phyloP scores from a whole-genome alignment of 2,888 invertebrate genomes.

The Dorcus parallelipipedus region DNA sequence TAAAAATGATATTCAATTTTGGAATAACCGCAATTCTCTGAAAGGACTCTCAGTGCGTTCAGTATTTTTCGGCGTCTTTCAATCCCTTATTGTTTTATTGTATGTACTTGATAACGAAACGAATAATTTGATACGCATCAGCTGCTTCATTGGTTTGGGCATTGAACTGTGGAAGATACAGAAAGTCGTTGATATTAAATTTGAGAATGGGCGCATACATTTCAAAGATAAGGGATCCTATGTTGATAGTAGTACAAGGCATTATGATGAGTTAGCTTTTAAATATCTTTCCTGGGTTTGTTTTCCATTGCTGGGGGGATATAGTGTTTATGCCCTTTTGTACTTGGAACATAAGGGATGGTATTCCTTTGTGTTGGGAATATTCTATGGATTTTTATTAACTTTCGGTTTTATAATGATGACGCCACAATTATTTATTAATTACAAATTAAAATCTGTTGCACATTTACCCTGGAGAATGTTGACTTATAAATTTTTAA shows the following conservation, averaged over 20 bases:
- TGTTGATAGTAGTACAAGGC: conserved; percentile 86
- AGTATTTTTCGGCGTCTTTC: conserved; percentile 98
- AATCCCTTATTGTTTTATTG: conserved; percentile 89
- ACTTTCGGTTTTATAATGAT: conserved; percentile 99
- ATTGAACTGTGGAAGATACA: conserved; percentile 99
- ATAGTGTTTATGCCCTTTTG: conserved; percentile 89
- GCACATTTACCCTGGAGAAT: conserved; percentile 99
- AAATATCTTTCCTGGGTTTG: conserved; percentile 94
- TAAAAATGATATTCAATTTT: conserved; percentile 99
- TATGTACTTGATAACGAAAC: conserved; percentile 99
- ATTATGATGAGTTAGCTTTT: conserved; percentile 95
- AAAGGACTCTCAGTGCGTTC: conserved; percentile 97
- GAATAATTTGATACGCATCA: conserved; percentile 91
- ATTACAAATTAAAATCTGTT: conserved; percentile 98
- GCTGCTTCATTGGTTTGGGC: conserved; percentile 89
- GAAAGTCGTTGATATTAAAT: conserved; percentile 85
- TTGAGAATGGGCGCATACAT: conserved; percentile 72
- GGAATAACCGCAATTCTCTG: conserved; percentile 95
- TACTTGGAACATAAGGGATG: conserved; percentile 98
- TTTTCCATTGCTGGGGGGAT: conserved; percentile 90
- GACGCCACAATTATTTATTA: conserved; percentile 99
- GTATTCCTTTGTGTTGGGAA: conserved; percentile 96
- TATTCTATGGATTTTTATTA: conserved; percentile 95
- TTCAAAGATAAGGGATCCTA: conserved; percentile 97
- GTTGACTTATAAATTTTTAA: conserved; percentile 99